These are phyloP conservation scores for Zapornia atra DNA, from an alignment of 2,113 vertebrate species.

Conservation along the genomic window DNA sequence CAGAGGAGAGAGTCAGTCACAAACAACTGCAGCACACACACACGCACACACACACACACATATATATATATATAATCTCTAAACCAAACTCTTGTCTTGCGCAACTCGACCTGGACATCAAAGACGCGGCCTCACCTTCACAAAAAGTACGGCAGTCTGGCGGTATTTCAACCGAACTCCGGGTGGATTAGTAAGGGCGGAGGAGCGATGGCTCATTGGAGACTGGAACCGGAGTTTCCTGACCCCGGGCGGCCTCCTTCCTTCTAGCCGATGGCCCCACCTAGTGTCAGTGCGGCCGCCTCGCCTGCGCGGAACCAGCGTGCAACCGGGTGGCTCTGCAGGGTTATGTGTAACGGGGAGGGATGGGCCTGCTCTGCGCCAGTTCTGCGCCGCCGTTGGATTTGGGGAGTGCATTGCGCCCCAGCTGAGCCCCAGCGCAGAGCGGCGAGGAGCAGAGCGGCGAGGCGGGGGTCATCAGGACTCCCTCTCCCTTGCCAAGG, in stretches of 20 bases:
- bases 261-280: not conserved
- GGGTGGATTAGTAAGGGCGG: not conserved
- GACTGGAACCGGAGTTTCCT: rapidly evolving
- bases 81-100: not conserved
- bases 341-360: rapidly evolving
- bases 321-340: rapidly evolving
- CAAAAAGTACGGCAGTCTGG: not conserved
- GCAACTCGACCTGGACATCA: not conserved
- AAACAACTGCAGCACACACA: not conserved
- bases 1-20: not conserved
- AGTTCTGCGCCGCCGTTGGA: rapidly evolving
- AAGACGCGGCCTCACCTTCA: not conserved
- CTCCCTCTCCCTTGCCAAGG: rapidly evolving
- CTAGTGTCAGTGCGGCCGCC: not conserved
- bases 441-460: rapidly evolving
- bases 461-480: rapidly evolving
- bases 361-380: too few species aligned
- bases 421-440: rapidly evolving
- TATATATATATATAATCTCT: not conserved
- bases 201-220: rapidly evolving
- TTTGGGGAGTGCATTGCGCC: rapidly evolving
- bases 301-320: rapidly evolving
- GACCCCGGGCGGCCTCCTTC: rapidly evolving
- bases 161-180: rapidly evolving
- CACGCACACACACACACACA: too few species aligned